Evolutionary conservation across 1,140 invertebrate species (phyloP).

Genomic region (Aricia agestis): DNA sequence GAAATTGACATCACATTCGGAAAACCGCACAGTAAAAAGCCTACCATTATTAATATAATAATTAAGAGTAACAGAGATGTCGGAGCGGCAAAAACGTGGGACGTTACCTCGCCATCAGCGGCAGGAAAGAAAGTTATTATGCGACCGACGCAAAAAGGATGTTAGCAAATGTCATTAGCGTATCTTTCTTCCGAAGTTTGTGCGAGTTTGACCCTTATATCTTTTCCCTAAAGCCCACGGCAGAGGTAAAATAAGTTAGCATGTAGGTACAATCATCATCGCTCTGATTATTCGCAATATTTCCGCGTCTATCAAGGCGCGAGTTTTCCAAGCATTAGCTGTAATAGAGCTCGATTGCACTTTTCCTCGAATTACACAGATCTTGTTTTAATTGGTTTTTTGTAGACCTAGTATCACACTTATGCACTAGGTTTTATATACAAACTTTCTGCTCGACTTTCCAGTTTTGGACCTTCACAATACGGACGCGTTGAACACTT

Average conservation of each 20-base stretch:
- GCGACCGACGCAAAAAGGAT: slow-evolving; percentile 1
- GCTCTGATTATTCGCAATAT: slow-evolving; percentile 4
- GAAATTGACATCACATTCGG: background rate
- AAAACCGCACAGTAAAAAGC: background rate
- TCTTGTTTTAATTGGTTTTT: background rate
- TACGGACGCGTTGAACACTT: no score
- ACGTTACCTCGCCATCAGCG: background rate
- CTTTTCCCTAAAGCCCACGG: no score
- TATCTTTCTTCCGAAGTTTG: no score
- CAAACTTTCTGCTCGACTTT: no score
- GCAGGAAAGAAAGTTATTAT: slow-evolving; percentile 16
- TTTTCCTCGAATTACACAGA: background rate
- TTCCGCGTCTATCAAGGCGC: slow-evolving; percentile 2
- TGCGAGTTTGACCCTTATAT: no score
- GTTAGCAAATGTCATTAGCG: slow-evolving; percentile 13
- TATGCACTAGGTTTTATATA: no score
- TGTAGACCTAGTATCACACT: background rate
- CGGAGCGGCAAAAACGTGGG: slow-evolving; percentile 1
- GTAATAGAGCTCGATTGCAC: background rate
- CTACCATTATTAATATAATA: background rate
- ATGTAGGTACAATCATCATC: background rate
- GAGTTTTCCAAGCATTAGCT: background rate
- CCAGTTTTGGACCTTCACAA: no score
- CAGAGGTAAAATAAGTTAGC: no score
- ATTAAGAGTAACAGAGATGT: slow-evolving; percentile 2